These are phyloP conservation scores for Conistra vaccinii DNA, from an alignment of 2,888 invertebrate genomes.

Conservation along the genomic window DNA sequence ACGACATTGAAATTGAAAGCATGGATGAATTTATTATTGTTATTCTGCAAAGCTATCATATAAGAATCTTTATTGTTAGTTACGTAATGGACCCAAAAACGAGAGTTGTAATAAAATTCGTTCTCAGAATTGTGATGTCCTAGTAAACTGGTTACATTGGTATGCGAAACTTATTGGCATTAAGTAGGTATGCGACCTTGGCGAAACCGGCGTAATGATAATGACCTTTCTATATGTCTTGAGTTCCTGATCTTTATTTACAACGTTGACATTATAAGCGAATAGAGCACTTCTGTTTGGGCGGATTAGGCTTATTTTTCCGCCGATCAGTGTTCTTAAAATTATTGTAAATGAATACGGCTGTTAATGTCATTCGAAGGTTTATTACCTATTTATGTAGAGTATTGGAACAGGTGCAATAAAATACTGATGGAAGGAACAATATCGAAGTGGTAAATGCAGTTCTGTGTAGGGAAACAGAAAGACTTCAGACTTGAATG, in stretches of 20 bases:
- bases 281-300: slow-evolving; percentile 13
- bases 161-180: slow-evolving; percentile 72
- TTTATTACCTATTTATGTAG: background rate
- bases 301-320: slow-evolving; percentile 12
- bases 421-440: background rate
- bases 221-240: slow-evolving; percentile 76
- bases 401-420: slow-evolving; percentile 45
- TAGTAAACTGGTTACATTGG: slow-evolving; percentile 54
- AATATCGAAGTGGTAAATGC: background rate
- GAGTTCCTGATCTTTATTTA: slow-evolving; percentile 74
- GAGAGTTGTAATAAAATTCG: slow-evolving; percentile 18
- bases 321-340: background rate
- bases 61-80: background rate
- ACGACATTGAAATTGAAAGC: slow-evolving; percentile 15
- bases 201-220: slow-evolving; percentile 72
- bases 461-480: background rate
- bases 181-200: slow-evolving; percentile 77
- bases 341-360: slow-evolving; percentile 15
- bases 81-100: slow-evolving; percentile 3
- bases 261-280: slow-evolving; percentile 33
- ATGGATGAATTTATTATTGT: background rate
- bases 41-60: background rate
- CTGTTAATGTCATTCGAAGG: background rate
- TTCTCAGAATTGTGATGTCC: slow-evolving; percentile 26
- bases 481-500: slow-evolving; percentile 4